These are phyloP conservation scores for Clivina fossor DNA, from an alignment of 2,888 invertebrate genomes.

Conservation along the genomic window DNA sequence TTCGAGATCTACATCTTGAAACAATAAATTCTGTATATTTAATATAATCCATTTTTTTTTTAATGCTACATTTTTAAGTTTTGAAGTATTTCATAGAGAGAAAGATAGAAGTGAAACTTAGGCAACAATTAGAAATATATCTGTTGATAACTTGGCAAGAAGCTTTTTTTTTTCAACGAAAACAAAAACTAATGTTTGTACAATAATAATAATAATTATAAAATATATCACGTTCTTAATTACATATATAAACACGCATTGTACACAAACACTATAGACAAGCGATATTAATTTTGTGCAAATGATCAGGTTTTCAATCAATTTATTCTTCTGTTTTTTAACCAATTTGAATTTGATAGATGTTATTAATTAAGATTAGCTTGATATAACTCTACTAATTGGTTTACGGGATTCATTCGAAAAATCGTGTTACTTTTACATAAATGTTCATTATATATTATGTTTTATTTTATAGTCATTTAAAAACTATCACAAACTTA, in stretches of 20 bases:
- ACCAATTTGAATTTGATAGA: no score
- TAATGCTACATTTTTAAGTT: constrained; percentile 27
- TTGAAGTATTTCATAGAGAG: constrained; percentile 18
- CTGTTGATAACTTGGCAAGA: constrained; percentile 29
- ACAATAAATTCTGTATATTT: constrained; percentile 30
- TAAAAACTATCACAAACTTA: no score
- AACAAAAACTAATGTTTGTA: constrained; percentile 29
- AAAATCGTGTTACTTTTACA: no score
- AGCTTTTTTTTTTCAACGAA: no score
- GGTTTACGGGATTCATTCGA: no score
- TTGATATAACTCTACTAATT: no score
- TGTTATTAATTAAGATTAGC: no score
- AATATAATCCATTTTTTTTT: no score
- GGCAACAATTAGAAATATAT: constrained; percentile 21
- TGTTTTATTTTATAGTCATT: no score
- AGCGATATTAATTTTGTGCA: constrained; percentile 33
- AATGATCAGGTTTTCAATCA: constrained; percentile 19
- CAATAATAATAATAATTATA: constrained; percentile 28
- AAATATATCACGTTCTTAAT: constrained; percentile 32
- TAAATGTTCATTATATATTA: no score
- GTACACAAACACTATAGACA: constrained; percentile 35
- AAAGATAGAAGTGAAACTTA: constrained; percentile 23
- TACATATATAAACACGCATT: constrained; percentile 33
- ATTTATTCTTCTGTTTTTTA: constrained; percentile 9
- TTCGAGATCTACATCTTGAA: constrained; percentile 30